Conservation (phyloP, 2,888 invertebrate species). For the Zelleria hepariella region DNA sequence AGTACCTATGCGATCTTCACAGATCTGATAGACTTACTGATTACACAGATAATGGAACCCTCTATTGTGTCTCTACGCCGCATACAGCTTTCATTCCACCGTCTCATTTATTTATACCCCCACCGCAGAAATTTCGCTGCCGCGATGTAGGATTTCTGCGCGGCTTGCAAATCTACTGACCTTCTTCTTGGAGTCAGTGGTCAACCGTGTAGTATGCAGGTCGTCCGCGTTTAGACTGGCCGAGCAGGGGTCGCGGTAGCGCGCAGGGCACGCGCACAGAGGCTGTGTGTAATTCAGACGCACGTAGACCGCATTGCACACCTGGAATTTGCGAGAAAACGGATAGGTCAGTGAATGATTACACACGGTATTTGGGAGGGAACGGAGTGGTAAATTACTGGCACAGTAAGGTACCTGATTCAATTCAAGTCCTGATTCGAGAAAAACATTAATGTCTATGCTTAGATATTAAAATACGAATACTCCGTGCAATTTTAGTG, state of each 20-base stretch:
- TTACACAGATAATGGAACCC: background rate
- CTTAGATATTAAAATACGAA: no score
- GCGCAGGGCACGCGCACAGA: slow-evolving; percentile 90
- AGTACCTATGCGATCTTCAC: no score
- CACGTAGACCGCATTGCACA: slow-evolving; percentile 94
- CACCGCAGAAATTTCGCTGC: background rate
- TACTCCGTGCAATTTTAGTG: no score
- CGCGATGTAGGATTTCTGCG: background rate
- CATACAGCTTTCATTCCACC: background rate
- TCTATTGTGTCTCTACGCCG: background rate
- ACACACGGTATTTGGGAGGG: no score
- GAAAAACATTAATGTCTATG: no score
- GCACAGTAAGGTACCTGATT: no score
- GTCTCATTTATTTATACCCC: background rate
- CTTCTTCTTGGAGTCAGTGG: slow-evolving; percentile 88
- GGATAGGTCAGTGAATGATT: background rate
- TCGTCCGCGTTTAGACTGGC: slow-evolving; percentile 92
- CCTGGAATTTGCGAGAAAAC: slow-evolving; percentile 57
- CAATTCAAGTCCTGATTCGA: no score
- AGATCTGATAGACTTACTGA: no score
- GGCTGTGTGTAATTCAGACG: slow-evolving; percentile 94
- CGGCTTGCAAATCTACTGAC: slow-evolving; percentile 68
- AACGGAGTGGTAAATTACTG: no score
- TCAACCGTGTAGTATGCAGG: slow-evolving; percentile 91
- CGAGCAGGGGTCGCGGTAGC: slow-evolving; percentile 92